These are phyloP conservation scores for Orchestes rusci DNA, from an alignment of 2,888 invertebrate species.

Conservation along the genomic window DNA sequence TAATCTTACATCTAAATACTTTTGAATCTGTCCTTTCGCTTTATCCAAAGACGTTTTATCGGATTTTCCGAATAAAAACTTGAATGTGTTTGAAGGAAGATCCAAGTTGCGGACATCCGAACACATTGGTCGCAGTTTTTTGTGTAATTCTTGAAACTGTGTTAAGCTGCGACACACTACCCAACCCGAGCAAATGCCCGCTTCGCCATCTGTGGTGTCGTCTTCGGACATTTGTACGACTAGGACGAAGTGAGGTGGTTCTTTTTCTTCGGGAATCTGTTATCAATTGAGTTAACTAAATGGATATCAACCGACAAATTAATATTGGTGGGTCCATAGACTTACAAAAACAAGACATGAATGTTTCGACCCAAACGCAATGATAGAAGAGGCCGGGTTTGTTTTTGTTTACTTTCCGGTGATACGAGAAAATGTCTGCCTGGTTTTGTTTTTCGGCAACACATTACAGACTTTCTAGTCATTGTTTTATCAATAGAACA, in stretches of 20 bases:
- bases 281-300: not conserved
- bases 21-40: slow-evolving; percentile 75
- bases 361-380: too few species aligned
- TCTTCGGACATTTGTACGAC: slow-evolving; percentile 66
- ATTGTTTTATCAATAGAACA: too few species aligned
- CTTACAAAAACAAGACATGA: not conserved
- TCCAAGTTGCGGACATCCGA: slow-evolving; percentile 74
- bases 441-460: too few species aligned
- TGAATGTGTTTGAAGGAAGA: slow-evolving; percentile 73
- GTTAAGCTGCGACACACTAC: slow-evolving; percentile 55
- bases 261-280: slow-evolving; percentile 46
- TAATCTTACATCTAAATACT: slow-evolving; percentile 69
- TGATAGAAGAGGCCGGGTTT: too few species aligned
- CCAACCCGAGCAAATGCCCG: slow-evolving; percentile 59
- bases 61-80: slow-evolving; percentile 75
- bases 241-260: slow-evolving; percentile 63
- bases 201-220: slow-evolving; percentile 42
- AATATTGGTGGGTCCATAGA: too few species aligned
- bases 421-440: too few species aligned
- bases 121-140: slow-evolving; percentile 75
- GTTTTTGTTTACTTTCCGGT: too few species aligned
- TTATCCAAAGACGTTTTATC: slow-evolving; percentile 75
- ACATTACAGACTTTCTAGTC: too few species aligned
- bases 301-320: not conserved
- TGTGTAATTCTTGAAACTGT: slow-evolving; percentile 69